phyloP scores from a whole-genome alignment of 2,888 invertebrate genomes.

The Aphodius sticticus region DNA sequence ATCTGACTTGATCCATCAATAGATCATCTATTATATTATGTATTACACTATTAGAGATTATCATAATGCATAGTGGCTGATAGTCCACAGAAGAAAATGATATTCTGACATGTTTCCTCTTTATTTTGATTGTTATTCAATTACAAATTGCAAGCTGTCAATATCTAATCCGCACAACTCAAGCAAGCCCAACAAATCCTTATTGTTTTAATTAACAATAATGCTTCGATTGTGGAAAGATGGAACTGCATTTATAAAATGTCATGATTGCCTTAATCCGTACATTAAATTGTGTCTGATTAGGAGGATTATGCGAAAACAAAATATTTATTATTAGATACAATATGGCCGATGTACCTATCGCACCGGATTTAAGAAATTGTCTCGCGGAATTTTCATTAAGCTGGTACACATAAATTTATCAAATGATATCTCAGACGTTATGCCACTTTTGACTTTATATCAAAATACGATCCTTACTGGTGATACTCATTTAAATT shows the following conservation, averaged over 20 bases:
- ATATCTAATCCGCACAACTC: not conserved
- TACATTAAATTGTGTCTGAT: not conserved
- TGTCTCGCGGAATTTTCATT: slow-evolving; percentile 8
- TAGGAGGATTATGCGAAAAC: not conserved
- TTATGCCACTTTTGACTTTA: not conserved
- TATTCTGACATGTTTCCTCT: no score
- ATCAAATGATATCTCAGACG: not conserved
- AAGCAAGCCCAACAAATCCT: not conserved
- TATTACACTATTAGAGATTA: no score
- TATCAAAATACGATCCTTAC: not conserved
- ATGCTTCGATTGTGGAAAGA: not conserved
- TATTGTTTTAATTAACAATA: not conserved
- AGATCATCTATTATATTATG: no score
- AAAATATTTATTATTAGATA: slow-evolving; percentile 4
- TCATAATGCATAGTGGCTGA: no score
- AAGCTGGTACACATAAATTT: slow-evolving; percentile 11
- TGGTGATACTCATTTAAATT: not conserved
- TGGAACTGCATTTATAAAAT: not conserved
- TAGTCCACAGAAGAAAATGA: no score
- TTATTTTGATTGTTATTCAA: no score
- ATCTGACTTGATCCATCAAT: no score
- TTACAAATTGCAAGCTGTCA: no score
- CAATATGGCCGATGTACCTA: not conserved
- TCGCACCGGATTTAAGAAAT: not conserved
- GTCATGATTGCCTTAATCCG: not conserved